Evolutionary conservation across 2,113 vertebrate genomes (phyloP).

Genomic region (Misgurnus mizolepis): DNA sequence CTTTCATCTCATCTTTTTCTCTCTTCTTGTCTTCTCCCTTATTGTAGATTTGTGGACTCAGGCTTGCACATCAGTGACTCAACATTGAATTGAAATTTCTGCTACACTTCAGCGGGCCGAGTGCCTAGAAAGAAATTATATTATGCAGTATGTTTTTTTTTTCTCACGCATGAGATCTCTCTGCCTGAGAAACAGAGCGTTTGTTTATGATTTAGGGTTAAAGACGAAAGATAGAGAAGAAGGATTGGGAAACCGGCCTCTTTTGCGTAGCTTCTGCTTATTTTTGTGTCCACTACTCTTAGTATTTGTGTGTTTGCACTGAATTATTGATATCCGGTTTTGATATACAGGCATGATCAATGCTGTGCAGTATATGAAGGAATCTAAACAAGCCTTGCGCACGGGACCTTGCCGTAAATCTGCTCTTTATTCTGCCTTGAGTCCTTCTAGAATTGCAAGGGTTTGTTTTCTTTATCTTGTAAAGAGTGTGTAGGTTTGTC

Average conservation of each 20-base stretch:
- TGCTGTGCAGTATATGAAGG: constrained; percentile 16
- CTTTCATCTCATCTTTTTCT: background rate
- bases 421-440: constrained; percentile 1
- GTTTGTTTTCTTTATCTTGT: constrained; percentile 26
- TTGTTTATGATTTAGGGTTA: constrained; percentile 11
- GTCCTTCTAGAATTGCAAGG: background rate
- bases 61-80: constrained; percentile 74
- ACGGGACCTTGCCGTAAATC: constrained; percentile 11
- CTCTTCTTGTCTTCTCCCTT: background rate
- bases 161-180: background rate
- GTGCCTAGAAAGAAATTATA: constrained; percentile 74
- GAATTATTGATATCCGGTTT: constrained; percentile 53
- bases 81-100: constrained; percentile 83
- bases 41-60: constrained; percentile 65
- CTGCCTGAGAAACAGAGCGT: constrained; percentile 4
- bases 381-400: constrained; percentile 26
- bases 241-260: background rate
- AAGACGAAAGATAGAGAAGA: background rate
- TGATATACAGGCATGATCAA: constrained; percentile 46
- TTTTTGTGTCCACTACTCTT: constrained; percentile 38
- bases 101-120: constrained; percentile 80
- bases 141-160: constrained; percentile 27
- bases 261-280: background rate
- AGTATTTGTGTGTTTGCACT: constrained; percentile 39
- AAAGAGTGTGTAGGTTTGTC: constrained; percentile 10